Base-by-base conservation (phyloP, 2,888 invertebrate species). In the Drosophila crucigera region DNA sequence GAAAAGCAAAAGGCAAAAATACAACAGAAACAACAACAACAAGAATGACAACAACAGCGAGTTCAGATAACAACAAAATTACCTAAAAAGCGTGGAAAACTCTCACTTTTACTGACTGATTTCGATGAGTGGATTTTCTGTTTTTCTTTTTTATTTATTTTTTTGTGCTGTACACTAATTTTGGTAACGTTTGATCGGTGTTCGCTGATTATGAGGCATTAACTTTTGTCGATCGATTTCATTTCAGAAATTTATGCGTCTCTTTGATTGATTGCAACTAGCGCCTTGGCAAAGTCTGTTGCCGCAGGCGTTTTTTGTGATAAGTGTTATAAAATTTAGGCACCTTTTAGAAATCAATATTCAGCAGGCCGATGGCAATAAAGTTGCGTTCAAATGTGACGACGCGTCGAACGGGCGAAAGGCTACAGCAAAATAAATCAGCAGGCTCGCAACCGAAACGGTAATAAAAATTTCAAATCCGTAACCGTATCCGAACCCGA, bases 91-190 rank as follows among this genome's bases (percentile, higher is more conserved):
- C 70, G 78, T 74, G 89, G 87, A 89, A 89, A 91, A 90, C 90
- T 90, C 90, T 90, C 90, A 90, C 90, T 90, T 90, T 89, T 80
- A 82, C 73, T 66, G 79, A 73, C 39, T 83, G 73, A 76, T 64
- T 81, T 82, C 68, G 69, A 65, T 61, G 76, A 62, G 47, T 73
- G 58, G 37, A 59, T 72, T 72, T 72, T 72, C 22, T 39, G 72
- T 71, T 33, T 74, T 53, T 68, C 65, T 62, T 55, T 52, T 49
- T 37, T 69, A 49, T 80, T 66, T 31, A 9, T 62, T 68, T 52
- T 67, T 59, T 53, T 72, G 33, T 63, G 43, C 47, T 63, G 35
- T 35, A 65, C 63, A 73, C 50, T 35, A 55, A 65, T 62, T 72
- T 73, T 60, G 39, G 61, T 53, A 61, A 65, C 53, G 58, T 63